These are phyloP conservation scores for Lepidonotus clava DNA, from an alignment of 2,888 invertebrate species.

Conservation along the genomic window DNA sequence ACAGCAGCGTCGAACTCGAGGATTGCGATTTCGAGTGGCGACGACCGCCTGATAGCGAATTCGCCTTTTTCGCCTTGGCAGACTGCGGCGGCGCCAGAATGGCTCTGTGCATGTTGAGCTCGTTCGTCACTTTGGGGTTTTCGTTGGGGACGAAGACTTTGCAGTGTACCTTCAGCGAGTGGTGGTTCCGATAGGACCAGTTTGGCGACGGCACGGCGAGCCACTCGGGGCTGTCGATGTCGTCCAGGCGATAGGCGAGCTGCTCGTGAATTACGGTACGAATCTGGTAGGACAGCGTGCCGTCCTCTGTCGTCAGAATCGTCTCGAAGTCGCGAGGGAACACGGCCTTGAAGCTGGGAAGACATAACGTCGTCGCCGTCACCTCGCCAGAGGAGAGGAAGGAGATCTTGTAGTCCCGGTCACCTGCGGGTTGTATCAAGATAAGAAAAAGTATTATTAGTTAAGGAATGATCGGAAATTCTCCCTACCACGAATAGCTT, in stretches of 20 bases:
- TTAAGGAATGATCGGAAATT: too few relatives aligned
- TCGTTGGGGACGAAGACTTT: slow-evolving; percentile 54
- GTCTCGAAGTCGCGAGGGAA: slow-evolving; percentile 60
- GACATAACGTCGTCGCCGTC: slow-evolving; percentile 56
- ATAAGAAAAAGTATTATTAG: too few relatives aligned
- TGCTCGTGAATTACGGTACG: slow-evolving; percentile 45
- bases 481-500: too few relatives aligned
- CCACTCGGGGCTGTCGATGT: slow-evolving; percentile 62
- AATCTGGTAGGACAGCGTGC: slow-evolving; percentile 60
- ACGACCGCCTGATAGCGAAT: background rate
- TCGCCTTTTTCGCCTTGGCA: background rate
- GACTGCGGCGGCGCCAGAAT: slow-evolving; percentile 9
- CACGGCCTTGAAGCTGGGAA: slow-evolving; percentile 28
- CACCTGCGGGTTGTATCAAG: too few relatives aligned
- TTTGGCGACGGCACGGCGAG: slow-evolving; percentile 55
- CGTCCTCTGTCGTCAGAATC: slow-evolving; percentile 59
- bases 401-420: slow-evolving; percentile 56
- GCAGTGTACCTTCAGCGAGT: slow-evolving; percentile 53
- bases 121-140: slow-evolving; percentile 36
- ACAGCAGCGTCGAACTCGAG: background rate
- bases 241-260: slow-evolving; percentile 18
- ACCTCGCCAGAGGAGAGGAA: slow-evolving; percentile 59
- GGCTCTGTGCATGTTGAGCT: slow-evolving; percentile 39
- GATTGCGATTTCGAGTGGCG: background rate
- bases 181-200: slow-evolving; percentile 15